A percentile compares a stretch with the other conserved stretches of the same genome.
Evolutionary conservation across 1,140 invertebrate species (phyloP).

Genomic region (Achatina immaculata): DNA sequence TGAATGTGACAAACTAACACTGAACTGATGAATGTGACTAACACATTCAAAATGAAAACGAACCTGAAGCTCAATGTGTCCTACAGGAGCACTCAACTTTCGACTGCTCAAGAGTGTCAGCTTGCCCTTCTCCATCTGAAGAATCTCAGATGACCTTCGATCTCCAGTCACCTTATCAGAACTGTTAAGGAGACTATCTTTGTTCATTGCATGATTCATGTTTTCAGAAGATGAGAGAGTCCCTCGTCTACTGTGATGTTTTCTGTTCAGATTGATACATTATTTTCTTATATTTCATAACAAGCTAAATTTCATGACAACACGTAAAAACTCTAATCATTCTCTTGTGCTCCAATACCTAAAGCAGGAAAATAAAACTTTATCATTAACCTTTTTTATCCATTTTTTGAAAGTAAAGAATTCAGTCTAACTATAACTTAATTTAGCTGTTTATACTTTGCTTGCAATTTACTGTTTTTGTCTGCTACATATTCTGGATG

Average conservation of each 20-base stretch:
- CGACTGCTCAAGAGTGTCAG: neutral
- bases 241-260: neutral
- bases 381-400: too few relatives aligned
- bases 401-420: too few relatives aligned
- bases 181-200: neutral
- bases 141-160: neutral
- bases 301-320: too few relatives aligned
- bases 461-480: too few relatives aligned
- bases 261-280: conserved; percentile 6
- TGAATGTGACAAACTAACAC: neutral
- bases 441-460: too few relatives aligned
- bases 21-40: neutral
- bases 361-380: too few relatives aligned
- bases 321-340: too few relatives aligned
- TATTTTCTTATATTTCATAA: too few relatives aligned
- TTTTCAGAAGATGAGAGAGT: conserved; percentile 21
- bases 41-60: neutral
- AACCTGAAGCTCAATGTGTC: neutral
- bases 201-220: neutral
- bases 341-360: too few relatives aligned
- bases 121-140: neutral
- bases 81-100: neutral
- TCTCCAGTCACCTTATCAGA: neutral
- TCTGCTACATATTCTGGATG: too few relatives aligned
- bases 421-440: too few relatives aligned